Evolutionary conservation across 2,113 vertebrate species (phyloP).

Genomic region (Thamnaconus septentrionalis): DNA sequence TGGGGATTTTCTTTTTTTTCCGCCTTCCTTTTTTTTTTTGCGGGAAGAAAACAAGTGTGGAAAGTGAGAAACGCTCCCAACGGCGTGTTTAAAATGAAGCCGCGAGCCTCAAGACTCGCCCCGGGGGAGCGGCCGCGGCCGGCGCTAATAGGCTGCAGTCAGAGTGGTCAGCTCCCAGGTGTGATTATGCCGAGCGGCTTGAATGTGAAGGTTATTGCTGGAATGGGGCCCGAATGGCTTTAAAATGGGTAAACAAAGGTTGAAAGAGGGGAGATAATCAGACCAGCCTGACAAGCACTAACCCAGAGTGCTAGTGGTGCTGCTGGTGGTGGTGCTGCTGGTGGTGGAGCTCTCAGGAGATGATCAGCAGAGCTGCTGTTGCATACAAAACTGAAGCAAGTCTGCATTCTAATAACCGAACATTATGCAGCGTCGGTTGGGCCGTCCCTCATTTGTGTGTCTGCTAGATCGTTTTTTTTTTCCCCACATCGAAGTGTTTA

Average conservation of each 20-base stretch:
- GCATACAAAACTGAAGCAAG: background rate
- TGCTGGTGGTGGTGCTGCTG: no score
- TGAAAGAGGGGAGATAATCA: background rate
- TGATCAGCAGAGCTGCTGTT: no score
- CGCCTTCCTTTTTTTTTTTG: no score
- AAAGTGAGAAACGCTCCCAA: constrained; percentile 23
- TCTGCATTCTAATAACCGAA: no score
- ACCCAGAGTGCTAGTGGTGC: background rate
- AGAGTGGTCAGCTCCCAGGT: constrained; percentile 45
- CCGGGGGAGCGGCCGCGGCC: constrained; percentile 33
- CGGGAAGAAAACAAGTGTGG: constrained; percentile 10
- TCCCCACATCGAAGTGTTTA: background rate
- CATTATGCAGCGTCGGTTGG: no score
- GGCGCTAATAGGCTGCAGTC: constrained; percentile 44
- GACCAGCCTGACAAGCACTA: background rate
- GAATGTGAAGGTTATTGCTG: constrained; percentile 17
- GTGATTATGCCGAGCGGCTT: constrained; percentile 26
- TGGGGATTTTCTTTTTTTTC: background rate
- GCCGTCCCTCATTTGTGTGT: background rate
- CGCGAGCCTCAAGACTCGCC: constrained; percentile 13
- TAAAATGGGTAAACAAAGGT: background rate
- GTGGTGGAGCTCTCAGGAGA: no score
- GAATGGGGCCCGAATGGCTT: background rate
- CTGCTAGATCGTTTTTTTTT: background rate
- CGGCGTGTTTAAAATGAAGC: constrained; percentile 29